phyloP scores from a whole-genome alignment of 2,113 vertebrate species.

The Candoia aspera region DNA sequence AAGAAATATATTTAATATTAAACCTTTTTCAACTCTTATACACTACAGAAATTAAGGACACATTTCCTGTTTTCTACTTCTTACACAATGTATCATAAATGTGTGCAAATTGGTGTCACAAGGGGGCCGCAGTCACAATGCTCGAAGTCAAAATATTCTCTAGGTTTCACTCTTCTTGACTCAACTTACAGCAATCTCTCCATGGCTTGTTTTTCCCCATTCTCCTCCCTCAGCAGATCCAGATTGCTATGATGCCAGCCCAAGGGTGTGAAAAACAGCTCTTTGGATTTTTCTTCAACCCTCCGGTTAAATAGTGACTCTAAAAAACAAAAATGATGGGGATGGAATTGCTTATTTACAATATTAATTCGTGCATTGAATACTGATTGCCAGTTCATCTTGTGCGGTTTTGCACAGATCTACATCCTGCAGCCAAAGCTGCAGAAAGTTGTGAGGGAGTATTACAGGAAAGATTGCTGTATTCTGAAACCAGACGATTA shows the following conservation, averaged over 20 bases:
- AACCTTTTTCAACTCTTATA: neutral
- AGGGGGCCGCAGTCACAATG: neutral
- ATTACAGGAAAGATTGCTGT: neutral
- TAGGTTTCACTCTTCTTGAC: neutral
- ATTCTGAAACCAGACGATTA: neutral
- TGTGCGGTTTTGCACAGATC: neutral
- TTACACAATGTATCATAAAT: neutral
- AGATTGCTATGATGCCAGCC: conserved; percentile 97
- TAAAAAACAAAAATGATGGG: conserved; percentile 53
- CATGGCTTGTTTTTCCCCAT: conserved; percentile 98
- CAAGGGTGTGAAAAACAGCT: conserved; percentile 92
- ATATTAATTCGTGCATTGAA: neutral
- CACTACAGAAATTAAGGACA: neutral
- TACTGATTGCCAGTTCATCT: neutral
- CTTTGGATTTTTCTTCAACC: conserved; percentile 97
- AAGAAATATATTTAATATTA: neutral
- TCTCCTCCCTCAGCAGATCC: conserved; percentile 95
- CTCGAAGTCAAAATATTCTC: rapidly evolving
- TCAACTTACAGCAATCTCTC: conserved; percentile 94
- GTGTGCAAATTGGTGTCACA: neutral
- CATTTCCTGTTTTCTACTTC: neutral
- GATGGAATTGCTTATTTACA: conserved; percentile 11
- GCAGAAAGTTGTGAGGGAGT: neutral
- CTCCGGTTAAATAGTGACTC: conserved; percentile 96
- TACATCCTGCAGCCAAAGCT: neutral